phyloP scores from a whole-genome alignment of 2,888 invertebrate genomes.

The Meiosimyza decipiens region DNA sequence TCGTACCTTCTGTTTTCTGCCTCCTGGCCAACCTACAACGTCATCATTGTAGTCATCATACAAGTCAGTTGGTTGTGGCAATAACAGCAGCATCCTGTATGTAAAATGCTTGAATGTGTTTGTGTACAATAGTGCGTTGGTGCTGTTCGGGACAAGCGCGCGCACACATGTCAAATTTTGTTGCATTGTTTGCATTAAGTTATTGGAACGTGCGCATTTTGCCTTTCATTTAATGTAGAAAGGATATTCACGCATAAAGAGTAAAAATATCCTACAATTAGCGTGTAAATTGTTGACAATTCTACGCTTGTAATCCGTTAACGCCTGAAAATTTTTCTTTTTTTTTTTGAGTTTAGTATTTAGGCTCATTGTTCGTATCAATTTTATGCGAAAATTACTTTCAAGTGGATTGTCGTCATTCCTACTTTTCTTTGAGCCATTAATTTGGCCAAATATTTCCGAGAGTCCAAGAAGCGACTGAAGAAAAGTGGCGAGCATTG shows the following conservation, averaged over 20 bases:
- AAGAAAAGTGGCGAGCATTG: no score
- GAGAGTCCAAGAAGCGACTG: no score
- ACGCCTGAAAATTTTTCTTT: slow-evolving; percentile 15
- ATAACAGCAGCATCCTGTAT: slow-evolving; percentile 5
- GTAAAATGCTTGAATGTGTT: background rate
- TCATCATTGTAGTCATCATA: background rate
- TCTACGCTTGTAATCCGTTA: slow-evolving; percentile 24
- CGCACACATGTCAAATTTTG: slow-evolving; percentile 36
- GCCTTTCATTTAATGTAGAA: background rate
- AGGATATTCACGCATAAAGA: background rate
- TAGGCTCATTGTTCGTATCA: slow-evolving; percentile 6
- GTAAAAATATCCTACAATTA: background rate
- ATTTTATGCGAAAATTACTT: no score
- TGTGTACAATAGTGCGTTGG: background rate
- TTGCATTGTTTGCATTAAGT: slow-evolving; percentile 23
- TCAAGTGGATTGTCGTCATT: no score
- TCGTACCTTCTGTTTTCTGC: slow-evolving; percentile 49
- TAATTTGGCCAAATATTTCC: no score
- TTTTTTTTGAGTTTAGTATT: slow-evolving; percentile 3
- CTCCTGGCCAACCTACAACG: slow-evolving; percentile 48
- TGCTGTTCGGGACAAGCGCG: slow-evolving; percentile 7
- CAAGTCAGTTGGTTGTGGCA: background rate
- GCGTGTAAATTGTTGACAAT: background rate
- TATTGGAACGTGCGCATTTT: slow-evolving; percentile 35
- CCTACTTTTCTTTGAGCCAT: no score